phyloP scores from a whole-genome alignment of 2,797 vertebrate species.

The Lycodopsis pacificus region DNA sequence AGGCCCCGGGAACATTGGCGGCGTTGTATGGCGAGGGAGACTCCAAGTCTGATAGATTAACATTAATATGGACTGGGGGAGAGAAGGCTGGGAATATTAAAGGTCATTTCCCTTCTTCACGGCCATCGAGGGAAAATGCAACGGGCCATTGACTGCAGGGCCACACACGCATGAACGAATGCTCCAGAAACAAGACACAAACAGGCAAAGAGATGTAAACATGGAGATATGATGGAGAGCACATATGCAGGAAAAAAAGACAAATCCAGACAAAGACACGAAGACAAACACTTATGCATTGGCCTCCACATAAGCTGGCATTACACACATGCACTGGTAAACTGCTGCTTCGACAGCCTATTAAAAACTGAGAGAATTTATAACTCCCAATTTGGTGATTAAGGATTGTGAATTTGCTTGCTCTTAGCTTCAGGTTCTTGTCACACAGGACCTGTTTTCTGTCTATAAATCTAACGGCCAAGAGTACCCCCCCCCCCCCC shows the following conservation, averaged over 20 bases:
- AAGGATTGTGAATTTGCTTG: constrained; percentile 76
- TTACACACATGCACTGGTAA: constrained; percentile 62
- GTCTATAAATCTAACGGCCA: constrained; percentile 88
- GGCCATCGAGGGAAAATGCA: constrained; percentile 75
- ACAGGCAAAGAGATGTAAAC: constrained; percentile 27
- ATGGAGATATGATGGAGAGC: constrained; percentile 21
- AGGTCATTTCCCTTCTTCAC: constrained; percentile 76
- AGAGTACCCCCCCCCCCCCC: constrained; percentile 43
- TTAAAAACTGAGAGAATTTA: constrained; percentile 82
- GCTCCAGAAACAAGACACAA: constrained; percentile 28
- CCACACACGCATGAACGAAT: constrained; percentile 71
- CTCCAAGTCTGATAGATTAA: constrained; percentile 81
- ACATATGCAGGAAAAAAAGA: constrained; percentile 16
- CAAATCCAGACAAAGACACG: constrained; percentile 19
- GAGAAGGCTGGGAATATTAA: constrained; percentile 69
- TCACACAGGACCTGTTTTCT: constrained; percentile 85
- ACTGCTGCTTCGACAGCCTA: constrained; percentile 71
- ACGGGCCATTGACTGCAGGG: constrained; percentile 74
- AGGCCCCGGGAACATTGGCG: constrained; percentile 76
- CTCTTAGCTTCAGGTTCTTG: constrained; percentile 75
- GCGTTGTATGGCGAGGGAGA: constrained; percentile 72
- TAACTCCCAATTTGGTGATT: constrained; percentile 82
- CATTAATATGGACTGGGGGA: constrained; percentile 82
- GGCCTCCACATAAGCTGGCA: constrained; percentile 54
- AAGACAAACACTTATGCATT: constrained; percentile 26